Evolutionary conservation across 2,888 invertebrate species (phyloP).

Genomic region (Eupithecia exiguata): DNA sequence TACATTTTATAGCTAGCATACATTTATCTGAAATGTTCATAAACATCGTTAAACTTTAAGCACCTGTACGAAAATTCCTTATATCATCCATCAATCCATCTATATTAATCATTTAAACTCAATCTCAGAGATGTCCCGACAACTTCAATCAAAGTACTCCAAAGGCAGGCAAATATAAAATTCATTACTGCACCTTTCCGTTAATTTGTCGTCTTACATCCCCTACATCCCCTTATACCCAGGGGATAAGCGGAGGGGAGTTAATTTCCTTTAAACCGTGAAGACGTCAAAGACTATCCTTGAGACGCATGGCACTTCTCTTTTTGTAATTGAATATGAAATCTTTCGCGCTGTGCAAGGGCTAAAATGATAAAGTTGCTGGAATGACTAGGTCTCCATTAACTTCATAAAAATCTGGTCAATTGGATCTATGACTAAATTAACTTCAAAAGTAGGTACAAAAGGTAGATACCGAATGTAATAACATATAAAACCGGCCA

Average conservation of each 20-base stretch:
- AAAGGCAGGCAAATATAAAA: constrained; percentile 64
- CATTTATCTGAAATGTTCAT: neutral
- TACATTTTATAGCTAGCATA: too few relatives aligned
- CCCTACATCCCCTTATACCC: constrained; percentile 11
- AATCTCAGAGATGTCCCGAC: constrained; percentile 27
- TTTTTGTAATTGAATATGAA: constrained; percentile 84
- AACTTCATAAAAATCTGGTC: neutral
- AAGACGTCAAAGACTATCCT: constrained; percentile 77
- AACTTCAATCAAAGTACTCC: constrained; percentile 39
- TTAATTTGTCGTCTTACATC: constrained; percentile 60
- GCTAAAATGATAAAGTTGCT: constrained; percentile 50
- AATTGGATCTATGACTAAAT: neutral
- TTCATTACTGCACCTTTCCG: constrained; percentile 66
- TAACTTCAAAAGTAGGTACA: too few relatives aligned
- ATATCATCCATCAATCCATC: constrained; percentile 17
- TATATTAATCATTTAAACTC: constrained; percentile 25
- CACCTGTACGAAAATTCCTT: neutral
- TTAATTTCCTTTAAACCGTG: constrained; percentile 76
- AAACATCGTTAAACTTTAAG: neutral
- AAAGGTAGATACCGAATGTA: too few relatives aligned
- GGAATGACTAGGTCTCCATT: constrained; percentile 31
- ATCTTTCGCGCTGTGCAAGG: constrained; percentile 71
- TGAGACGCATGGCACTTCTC: constrained; percentile 74
- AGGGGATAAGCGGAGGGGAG: constrained; percentile 55
- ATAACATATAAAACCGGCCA: too few relatives aligned